Conservation (phyloP, 2,888 invertebrate genomes). For the Drosophila rellima region DNA sequence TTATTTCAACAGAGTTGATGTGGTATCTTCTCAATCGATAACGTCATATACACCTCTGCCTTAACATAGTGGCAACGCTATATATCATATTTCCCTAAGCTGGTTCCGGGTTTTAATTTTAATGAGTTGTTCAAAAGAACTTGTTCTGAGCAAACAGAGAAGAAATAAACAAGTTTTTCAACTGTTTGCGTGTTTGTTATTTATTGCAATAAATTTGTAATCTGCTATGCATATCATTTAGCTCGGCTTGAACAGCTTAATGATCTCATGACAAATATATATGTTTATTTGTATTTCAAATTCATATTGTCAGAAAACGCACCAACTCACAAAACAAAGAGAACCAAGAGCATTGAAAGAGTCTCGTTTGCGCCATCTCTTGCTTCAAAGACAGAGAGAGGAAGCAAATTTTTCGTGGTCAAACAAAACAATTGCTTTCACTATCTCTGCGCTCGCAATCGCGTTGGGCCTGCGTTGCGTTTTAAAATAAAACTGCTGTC, state of each 20-base stretch:
- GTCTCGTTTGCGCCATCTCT: slow-evolving; percentile 7
- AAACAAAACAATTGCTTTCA: slow-evolving; percentile 73
- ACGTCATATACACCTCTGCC: background rate
- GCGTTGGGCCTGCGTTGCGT: slow-evolving; percentile 61
- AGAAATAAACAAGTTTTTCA: slow-evolving; percentile 44
- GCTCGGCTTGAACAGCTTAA: background rate
- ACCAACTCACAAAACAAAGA: background rate
- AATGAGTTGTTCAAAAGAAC: background rate
- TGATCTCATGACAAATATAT: slow-evolving; percentile 4
- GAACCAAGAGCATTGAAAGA: slow-evolving; percentile 31
- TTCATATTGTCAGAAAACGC: background rate
- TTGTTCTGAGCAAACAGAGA: slow-evolving; percentile 1
- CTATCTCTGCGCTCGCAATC: slow-evolving; percentile 46
- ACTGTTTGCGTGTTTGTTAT: slow-evolving; percentile 17
- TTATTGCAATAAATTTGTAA: slow-evolving; percentile 3
- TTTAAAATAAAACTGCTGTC: slow-evolving; percentile 50
- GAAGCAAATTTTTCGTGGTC: slow-evolving; percentile 48
- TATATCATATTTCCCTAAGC: background rate
- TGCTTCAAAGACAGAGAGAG: slow-evolving; percentile 2
- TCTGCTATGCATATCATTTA: background rate
- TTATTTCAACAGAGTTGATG: slow-evolving; percentile 26
- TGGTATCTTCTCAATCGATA: slow-evolving; percentile 11
- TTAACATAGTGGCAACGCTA: slow-evolving; percentile 36
- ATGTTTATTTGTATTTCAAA: background rate
- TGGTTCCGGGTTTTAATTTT: background rate